Conservation (phyloP, 2,888 invertebrate genomes). For the Lacanobia wlatinum region DNA sequence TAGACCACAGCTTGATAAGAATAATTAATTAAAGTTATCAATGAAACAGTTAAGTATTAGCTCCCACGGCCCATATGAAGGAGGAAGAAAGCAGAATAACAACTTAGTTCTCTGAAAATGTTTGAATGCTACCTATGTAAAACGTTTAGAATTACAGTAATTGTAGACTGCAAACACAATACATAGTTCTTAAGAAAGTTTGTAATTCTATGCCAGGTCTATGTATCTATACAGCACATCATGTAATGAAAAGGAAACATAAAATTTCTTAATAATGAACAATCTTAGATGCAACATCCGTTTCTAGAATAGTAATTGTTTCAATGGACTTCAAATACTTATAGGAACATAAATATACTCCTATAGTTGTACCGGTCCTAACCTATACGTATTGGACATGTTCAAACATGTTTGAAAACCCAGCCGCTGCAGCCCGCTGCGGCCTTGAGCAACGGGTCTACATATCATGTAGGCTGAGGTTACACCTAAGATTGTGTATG, state of each 20-base stretch:
- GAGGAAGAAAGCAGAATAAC: constrained; percentile 36
- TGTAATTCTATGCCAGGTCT: constrained; percentile 14
- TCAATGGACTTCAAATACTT: constrained; percentile 3
- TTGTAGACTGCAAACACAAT: constrained; percentile 19
- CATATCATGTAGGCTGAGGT: constrained; percentile 59
- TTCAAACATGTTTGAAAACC: constrained; percentile 69
- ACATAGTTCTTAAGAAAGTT: constrained; percentile 24
- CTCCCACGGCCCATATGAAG: constrained; percentile 37
- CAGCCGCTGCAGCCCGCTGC: constrained; percentile 35
- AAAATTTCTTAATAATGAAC: neutral
- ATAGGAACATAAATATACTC: constrained; percentile 7
- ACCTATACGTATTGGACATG: constrained; percentile 60
- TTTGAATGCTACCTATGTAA: constrained; percentile 29
- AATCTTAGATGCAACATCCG: neutral
- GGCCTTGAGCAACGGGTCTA: constrained; percentile 64
- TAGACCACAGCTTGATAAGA: constrained; percentile 37
- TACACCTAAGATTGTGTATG: constrained; percentile 44
- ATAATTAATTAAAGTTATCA: constrained; percentile 40
- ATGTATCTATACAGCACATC: constrained; percentile 12
- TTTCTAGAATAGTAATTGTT: neutral
- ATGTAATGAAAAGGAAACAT: neutral
- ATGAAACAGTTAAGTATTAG: constrained; percentile 39
- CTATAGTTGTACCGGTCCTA: neutral
- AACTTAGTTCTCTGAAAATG: constrained; percentile 31
- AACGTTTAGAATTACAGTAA: constrained; percentile 41